Evolutionary conservation across 1,140 invertebrate species (phyloP).

Genomic region (Lerema accius): DNA sequence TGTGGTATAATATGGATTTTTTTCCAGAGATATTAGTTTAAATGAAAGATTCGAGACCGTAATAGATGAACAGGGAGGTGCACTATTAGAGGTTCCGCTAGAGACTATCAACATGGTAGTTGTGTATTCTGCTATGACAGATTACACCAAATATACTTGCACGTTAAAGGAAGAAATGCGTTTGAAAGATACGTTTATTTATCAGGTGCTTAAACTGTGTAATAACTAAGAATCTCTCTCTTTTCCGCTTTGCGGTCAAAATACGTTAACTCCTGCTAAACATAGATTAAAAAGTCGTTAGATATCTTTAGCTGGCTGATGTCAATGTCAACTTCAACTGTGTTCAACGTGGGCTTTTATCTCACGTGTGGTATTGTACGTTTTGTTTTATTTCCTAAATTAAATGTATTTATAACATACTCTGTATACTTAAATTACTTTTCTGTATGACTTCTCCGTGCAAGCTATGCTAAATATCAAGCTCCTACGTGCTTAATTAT

Average conservation of each 20-base stretch:
- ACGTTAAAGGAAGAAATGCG: conserved; percentile 53
- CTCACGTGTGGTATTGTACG: too few species aligned
- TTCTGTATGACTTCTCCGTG: too few species aligned
- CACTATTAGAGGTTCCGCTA: conserved; percentile 37
- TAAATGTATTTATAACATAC: too few species aligned
- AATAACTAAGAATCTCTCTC: background rate
- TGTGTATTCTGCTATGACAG: conserved; percentile 65
- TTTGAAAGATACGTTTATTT: conserved; percentile 72
- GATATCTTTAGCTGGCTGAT: too few species aligned
- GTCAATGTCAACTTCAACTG: too few species aligned
- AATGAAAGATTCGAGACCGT: conserved; percentile 56
- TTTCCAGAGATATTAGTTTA: conserved; percentile 49
- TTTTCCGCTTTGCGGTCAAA: background rate
- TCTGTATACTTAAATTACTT: too few species aligned
- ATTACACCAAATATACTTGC: conserved; percentile 63
- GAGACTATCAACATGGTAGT: conserved; percentile 60
- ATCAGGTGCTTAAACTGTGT: conserved; percentile 52
- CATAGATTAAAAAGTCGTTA: too few species aligned
- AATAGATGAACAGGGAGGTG: conserved; percentile 51
- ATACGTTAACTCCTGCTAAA: too few species aligned
- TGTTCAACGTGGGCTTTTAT: too few species aligned
- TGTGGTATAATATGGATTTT: background rate
- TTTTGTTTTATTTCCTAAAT: too few species aligned
- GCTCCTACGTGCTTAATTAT: too few species aligned
- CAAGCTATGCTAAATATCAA: too few species aligned